Percentiles rank a stretch among this genome's conserved stretches.
These are phyloP conservation scores for Thermophis baileyi DNA, from an alignment of 2,113 vertebrate genomes.

Conservation along the genomic window DNA sequence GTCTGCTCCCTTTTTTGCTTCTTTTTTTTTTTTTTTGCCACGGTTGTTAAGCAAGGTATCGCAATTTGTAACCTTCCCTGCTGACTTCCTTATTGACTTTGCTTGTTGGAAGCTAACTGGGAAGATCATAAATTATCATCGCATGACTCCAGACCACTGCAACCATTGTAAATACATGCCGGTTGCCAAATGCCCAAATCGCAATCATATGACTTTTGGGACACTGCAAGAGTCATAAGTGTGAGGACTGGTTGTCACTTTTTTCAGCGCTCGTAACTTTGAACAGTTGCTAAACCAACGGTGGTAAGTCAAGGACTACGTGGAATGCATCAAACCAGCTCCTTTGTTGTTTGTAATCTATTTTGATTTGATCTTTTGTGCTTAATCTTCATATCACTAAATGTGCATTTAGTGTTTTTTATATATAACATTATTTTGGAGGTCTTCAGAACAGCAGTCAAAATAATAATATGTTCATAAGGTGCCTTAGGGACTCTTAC, in stretches of 20 bases:
- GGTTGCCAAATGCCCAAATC: background rate
- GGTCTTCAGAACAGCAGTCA: constrained; percentile 67
- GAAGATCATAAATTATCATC: background rate
- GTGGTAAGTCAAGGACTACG: background rate
- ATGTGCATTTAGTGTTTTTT: constrained; percentile 34
- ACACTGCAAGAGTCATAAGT: background rate
- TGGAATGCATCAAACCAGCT: background rate
- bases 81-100: background rate
- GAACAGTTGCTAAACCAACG: background rate
- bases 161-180: background rate
- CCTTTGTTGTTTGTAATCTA: constrained; percentile 35
- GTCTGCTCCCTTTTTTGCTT: background rate
- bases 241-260: background rate
- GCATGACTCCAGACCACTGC: background rate
- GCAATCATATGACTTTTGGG: background rate
- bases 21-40: background rate
- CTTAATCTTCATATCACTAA: constrained; percentile 59
- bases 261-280: background rate
- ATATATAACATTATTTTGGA: constrained; percentile 50
- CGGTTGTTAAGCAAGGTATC: background rate
- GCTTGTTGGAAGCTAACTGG: background rate
- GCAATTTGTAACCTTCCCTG: background rate
- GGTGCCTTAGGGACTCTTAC: constrained; percentile 76
- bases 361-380: constrained; percentile 32
- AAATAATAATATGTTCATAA: constrained; percentile 62